Base-by-base conservation (phyloP, 1,140 invertebrate species). In the Pentalonia nigronervosa region DNA sequence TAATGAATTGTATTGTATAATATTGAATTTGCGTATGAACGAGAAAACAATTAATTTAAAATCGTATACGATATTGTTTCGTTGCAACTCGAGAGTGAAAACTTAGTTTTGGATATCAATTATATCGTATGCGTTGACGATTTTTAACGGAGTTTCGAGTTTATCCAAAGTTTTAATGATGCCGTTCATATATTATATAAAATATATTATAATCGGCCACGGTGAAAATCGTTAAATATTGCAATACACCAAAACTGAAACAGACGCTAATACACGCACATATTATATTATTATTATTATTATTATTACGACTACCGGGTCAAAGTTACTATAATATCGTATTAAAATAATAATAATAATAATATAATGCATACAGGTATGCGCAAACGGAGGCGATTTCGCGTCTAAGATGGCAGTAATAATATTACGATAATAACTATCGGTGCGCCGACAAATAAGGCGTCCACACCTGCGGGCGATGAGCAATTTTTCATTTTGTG, bases 271-370 rank as follows among this genome's bases (percentile, higher is more conserved):
- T 36, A 21, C 8, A 83, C 34, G 1, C 17, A 36, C 2, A 83
- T 83, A 34, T 34, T 56, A 41, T 41, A 41, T 41, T 41, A 41
- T 41, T 41, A 41, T 41, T 41, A 41, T 41, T 41, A 41, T 41
- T 41, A 56, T n/a, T 76, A 76, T n/a, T 0, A 67, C 34, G 20
- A 83, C 76, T 83, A 83, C 34, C 34, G 20, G 76, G 76, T 83
- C 76, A 23, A 8, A 83, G 34, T 36, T 20, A 83, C 76, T 83
- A 2, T 36, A 83, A 34, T 83, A 23, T 23, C 3, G 2, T 81
- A 81, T 81, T 67, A n/a, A 67, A 67, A 34, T 76, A n/a, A 34
- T n/a, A 76, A 76, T 67, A 67, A 67, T 67, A 67, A 67, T 67
- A 67, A 67, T 67, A 67, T n/a, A 67, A n/a, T 67, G 60, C 30